phyloP scores from a whole-genome alignment of 2,113 vertebrate species.

The Pelvicachromis taeniatus region DNA sequence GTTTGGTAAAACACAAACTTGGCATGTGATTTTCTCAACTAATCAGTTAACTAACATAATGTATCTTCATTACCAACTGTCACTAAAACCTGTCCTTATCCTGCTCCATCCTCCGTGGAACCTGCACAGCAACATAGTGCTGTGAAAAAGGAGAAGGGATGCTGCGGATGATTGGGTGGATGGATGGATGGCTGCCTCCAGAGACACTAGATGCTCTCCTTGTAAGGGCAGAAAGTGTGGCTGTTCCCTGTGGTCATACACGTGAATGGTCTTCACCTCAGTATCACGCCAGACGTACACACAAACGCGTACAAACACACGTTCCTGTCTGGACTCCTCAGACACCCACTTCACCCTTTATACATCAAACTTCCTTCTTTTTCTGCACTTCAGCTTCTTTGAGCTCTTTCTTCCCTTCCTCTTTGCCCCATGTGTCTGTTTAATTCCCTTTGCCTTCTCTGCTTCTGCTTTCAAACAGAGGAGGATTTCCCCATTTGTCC shows the following conservation, averaged over 20 bases:
- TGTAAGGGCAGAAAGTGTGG: slow-evolving; percentile 34
- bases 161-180: neutral
- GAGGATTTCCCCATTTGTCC: neutral
- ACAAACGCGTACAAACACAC: neutral
- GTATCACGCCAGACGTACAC: neutral
- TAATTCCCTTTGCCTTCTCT: neutral
- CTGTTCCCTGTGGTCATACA: neutral
- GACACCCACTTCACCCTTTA: neutral
- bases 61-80: slow-evolving; percentile 25
- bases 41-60: fast-evolving
- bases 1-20: neutral
- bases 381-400: neutral
- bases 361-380: neutral
- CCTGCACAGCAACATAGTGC: neutral
- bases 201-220: slow-evolving; percentile 18
- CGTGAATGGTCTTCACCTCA: slow-evolving; percentile 18
- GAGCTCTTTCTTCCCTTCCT: neutral
- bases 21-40: fast-evolving
- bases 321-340: neutral
- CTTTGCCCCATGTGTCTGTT: neutral
- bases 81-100: slow-evolving; percentile 17
- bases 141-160: neutral
- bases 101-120: neutral
- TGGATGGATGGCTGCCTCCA: neutral
- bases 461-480: neutral